Conservation (phyloP, 2,797 vertebrate genomes). For the Sphenopsis melanotis region DNA sequence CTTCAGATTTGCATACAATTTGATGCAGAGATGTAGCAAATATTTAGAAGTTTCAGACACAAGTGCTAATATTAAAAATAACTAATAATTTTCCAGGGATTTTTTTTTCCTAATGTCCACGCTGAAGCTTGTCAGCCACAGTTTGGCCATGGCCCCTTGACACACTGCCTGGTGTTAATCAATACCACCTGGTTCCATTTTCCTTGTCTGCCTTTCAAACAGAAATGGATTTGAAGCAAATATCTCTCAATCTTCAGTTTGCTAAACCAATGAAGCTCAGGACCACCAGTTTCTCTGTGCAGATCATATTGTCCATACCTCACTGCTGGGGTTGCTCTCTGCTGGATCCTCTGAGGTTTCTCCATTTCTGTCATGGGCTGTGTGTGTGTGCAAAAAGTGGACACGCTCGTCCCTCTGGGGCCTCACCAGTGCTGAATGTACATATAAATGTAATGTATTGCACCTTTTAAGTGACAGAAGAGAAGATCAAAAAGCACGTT, state of each 20-base stretch:
- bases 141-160: neutral
- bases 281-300: neutral
- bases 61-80: neutral
- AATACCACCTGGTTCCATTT: neutral
- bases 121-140: neutral
- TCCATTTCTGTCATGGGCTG: neutral
- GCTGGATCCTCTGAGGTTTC: neutral
- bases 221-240: neutral
- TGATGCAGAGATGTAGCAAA: neutral
- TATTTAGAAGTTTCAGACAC: neutral
- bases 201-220: neutral
- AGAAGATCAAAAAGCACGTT: neutral
- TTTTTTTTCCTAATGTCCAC: neutral
- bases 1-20: neutral
- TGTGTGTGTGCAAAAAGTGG: neutral
- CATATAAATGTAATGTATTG: neutral
- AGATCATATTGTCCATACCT: neutral
- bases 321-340: neutral
- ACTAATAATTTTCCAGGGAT: neutral
- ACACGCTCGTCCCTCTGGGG: neutral
- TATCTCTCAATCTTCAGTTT: neutral
- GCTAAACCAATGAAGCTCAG: neutral
- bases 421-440: neutral
- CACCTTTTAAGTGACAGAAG: neutral
- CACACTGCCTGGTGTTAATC: neutral